Evolutionary conservation across 2,888 invertebrate species (phyloP).

Genomic region (Sepiola atlantica): DNA sequence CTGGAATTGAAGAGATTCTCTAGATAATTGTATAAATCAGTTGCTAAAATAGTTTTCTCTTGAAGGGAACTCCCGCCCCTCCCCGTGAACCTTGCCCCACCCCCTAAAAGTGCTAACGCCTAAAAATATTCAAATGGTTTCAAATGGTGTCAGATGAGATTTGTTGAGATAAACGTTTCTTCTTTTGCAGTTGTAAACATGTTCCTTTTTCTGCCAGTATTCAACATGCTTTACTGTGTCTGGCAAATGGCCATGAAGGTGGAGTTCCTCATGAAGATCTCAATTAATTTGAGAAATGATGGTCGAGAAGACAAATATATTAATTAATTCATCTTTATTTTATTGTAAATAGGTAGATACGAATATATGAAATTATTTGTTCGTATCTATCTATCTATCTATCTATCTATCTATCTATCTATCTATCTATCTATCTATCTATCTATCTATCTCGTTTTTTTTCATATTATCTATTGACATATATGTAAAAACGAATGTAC

Average conservation of each 20-base stretch:
- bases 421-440: background rate
- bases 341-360: too few species aligned
- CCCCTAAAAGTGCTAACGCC: background rate
- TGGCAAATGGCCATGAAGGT: background rate
- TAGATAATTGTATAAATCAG: background rate
- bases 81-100: too few species aligned
- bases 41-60: background rate
- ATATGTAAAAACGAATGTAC: too few species aligned
- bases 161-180: background rate
- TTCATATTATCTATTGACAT: background rate
- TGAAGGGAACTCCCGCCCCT: background rate
- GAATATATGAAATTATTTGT: background rate
- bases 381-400: background rate
- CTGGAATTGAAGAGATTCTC: background rate
- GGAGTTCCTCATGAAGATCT: background rate
- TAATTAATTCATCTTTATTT: background rate
- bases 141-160: background rate
- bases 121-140: background rate
- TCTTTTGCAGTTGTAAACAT: background rate
- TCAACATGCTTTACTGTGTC: background rate
- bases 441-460: too few species aligned
- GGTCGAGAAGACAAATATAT: background rate
- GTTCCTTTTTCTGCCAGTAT: background rate
- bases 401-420: constrained; percentile 32
- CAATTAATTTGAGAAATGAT: background rate